Percentiles rank a stretch among this genome's conserved stretches.
phyloP scores from a whole-genome alignment of 2,888 invertebrate genomes.

The Drosophila rubida region DNA sequence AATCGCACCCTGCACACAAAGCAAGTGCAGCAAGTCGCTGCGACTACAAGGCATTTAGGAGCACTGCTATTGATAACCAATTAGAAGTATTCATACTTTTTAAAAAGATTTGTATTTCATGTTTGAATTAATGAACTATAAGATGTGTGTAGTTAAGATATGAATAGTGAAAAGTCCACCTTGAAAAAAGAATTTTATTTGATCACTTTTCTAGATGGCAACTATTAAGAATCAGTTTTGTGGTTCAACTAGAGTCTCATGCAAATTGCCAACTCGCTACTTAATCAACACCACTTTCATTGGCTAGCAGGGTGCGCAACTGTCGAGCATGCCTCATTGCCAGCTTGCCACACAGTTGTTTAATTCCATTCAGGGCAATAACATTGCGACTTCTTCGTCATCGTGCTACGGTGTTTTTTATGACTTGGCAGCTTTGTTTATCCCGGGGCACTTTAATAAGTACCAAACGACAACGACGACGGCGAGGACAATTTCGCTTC shows the following conservation, averaged over 20 bases:
- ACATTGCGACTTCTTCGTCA: slow-evolving; percentile 11
- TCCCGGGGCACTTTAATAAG: slow-evolving; percentile 51
- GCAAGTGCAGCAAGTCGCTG: not conserved
- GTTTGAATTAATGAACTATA: no score
- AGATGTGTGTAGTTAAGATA: no score
- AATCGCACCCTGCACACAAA: not conserved
- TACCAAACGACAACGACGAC: slow-evolving; percentile 2
- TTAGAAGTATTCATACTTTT: no score
- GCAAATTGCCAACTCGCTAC: no score
- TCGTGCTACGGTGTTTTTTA: slow-evolving; percentile 19
- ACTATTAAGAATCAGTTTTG: no score
- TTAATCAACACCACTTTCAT: no score
- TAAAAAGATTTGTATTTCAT: no score
- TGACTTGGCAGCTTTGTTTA: slow-evolving; percentile 39
- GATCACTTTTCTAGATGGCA: no score
- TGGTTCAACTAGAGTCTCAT: no score
- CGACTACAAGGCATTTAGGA: not conserved
- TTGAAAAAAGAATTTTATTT: no score
- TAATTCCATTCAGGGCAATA: slow-evolving; percentile 65
- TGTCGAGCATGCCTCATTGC: not conserved
- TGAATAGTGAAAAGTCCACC: no score
- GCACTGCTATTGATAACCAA: no score
- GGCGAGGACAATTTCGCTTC: slow-evolving; percentile 7
- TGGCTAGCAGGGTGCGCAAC: not conserved
- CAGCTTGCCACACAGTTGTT: slow-evolving; percentile 31